Conservation (phyloP, 92 coral and sea anemone species). For the Phenganax subtilis region DNA sequence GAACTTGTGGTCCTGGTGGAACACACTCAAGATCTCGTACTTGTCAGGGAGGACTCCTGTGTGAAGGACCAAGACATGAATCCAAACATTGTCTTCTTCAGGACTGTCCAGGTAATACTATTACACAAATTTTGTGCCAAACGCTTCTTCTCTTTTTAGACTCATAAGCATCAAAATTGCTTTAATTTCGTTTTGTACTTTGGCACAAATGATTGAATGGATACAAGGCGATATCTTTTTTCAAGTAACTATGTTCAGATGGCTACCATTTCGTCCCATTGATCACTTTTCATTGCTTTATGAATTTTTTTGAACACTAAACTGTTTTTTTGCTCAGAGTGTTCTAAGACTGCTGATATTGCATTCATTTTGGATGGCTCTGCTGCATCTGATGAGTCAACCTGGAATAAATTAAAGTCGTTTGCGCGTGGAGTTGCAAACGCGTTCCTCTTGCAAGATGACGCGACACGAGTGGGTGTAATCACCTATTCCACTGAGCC, state of each 20-base stretch:
- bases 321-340: conserved; percentile 44
- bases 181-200: not conserved
- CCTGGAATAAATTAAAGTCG: conserved; percentile 87
- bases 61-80: conserved; percentile 80
- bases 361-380: conserved; percentile 90
- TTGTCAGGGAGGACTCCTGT: conserved; percentile 88
- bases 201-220: not conserved
- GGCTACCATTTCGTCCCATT: too few relatives aligned
- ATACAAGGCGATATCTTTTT: too few relatives aligned
- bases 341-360: conserved; percentile 74
- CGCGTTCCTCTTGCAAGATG: conserved; percentile 67
- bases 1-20: conserved; percentile 90
- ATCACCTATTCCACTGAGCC: conserved; percentile 85
- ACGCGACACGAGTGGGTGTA: conserved; percentile 72
- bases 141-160: too few relatives aligned
- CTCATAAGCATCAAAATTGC: too few relatives aligned
- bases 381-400: conserved; percentile 80
- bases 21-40: conserved; percentile 79
- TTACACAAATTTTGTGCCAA: too few relatives aligned
- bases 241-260: too few relatives aligned
- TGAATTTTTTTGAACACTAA: not conserved
- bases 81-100: conserved; percentile 77
- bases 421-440: conserved; percentile 79
- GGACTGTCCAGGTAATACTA: conserved; percentile 75
- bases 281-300: too few relatives aligned